Base-by-base conservation (phyloP, 2,797 vertebrate species). In the Potorous gilbertii region DNA sequence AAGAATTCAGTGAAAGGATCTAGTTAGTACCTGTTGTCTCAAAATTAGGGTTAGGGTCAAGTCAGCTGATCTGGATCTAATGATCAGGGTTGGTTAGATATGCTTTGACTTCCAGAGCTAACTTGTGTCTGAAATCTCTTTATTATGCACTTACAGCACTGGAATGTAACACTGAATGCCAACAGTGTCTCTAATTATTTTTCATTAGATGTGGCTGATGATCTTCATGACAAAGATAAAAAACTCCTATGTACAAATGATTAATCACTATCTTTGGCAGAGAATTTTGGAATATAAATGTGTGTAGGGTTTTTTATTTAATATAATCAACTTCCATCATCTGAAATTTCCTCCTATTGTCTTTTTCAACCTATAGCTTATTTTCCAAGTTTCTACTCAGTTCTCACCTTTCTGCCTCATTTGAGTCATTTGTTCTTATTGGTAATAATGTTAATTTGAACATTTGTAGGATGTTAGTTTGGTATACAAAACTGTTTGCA, bases 401-500 rank as follows among this genome's bases (percentile, higher is more conserved):
- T 29, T 55, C 40, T 52, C 66, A 81, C 11, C 54, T 31, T 40
- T 54, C 57, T 94, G 56, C 59, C 56, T 90, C 57, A 40, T 56
- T n/a, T 81, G 54, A 31, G 5, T 21, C 16, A 91, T 50, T 24
- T 91, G 24, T 93, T 91, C 90, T 50, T 96, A 96, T 12, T 90
- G 54, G 52, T 93, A 97, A 97, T 87, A 90, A 62, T 56, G 92
- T 29, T 50, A 91, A 87, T 92, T 96, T 13, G 34, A 92, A 55
- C 62, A 31, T 50, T 81, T 31, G 46, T 62, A 56, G 55, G 90
- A 74, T 81, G 21, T 50, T 94, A 5, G 31, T 11, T 55, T 56
- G 4, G 40, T 92, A 59, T 59, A 34, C 57, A 2, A 54, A 56
- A 52, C 28, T 92, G 12, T 54, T n/a, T 95, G 16, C 46, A 91